These are phyloP conservation scores for Pyrocoelia pectoralis DNA, from an alignment of 2,888 invertebrate genomes.

Conservation along the genomic window DNA sequence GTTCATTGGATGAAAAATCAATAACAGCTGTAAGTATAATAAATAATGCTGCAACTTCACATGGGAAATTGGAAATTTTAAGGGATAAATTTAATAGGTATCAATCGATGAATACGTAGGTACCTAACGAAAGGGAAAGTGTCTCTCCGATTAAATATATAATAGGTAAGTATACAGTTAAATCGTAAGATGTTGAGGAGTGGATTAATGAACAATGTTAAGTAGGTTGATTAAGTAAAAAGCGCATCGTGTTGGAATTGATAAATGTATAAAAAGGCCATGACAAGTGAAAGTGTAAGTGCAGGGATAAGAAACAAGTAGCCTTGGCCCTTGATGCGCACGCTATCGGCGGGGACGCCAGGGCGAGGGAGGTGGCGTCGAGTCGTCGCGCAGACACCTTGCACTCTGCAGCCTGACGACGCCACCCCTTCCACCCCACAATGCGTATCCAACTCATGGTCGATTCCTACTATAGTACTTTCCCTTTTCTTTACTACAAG, in stretches of 20 bases:
- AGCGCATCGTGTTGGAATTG: conserved; percentile 10
- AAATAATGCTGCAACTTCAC: conserved; percentile 11
- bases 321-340: conserved; percentile 40
- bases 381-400: conserved; percentile 63
- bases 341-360: conserved; percentile 44
- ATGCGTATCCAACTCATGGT: conserved; percentile 38
- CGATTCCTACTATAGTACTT: conserved; percentile 35
- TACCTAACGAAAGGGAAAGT: neutral
- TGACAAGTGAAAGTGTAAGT: conserved; percentile 35
- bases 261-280: conserved; percentile 25
- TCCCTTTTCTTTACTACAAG: conserved; percentile 33
- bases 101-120: neutral
- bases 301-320: conserved; percentile 37
- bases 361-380: conserved; percentile 59
- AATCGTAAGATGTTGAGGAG: no score
- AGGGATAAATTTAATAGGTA: neutral
- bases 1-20: conserved; percentile 10
- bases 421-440: conserved; percentile 52
- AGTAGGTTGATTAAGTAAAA: conserved; percentile 12
- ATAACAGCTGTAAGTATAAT: conserved; percentile 12
- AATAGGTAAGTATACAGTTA: no score
- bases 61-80: neutral
- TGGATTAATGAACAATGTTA: no score
- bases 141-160: no score
- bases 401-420: conserved; percentile 58